Percentiles rank a stretch among this genome's conserved stretches.
Evolutionary conservation across 2,888 invertebrate genomes (phyloP).

Genomic region (Cancer borealis): DNA sequence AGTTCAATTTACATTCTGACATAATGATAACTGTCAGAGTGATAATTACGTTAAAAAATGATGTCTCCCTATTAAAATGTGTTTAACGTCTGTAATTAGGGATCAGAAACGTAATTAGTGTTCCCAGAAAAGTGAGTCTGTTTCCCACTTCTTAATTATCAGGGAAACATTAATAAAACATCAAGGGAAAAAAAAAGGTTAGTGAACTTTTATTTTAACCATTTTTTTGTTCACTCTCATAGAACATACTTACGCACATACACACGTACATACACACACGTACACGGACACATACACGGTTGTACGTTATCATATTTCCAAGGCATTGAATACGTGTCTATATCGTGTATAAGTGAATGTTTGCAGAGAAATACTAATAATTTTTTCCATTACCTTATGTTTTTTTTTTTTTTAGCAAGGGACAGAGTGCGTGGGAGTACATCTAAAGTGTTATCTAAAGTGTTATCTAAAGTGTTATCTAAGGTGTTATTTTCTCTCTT

Average conservation of each 20-base stretch:
- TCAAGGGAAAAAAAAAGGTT: not conserved
- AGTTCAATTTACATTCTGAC: not conserved
- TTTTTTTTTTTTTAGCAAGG: too few relatives aligned
- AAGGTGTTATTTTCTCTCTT: too few relatives aligned
- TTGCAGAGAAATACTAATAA: not conserved
- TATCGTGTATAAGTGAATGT: not conserved
- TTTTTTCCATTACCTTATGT: too few relatives aligned
- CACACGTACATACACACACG: not conserved
- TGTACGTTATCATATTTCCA: not conserved
- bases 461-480: too few relatives aligned
- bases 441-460: too few relatives aligned
- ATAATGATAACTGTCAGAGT: not conserved
- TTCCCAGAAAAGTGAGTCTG: not conserved
- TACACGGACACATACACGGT: not conserved
- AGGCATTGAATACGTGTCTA: not conserved
- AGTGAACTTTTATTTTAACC: too few relatives aligned
- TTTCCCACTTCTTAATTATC: not conserved
- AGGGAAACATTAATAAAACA: not conserved
- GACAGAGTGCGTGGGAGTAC: too few relatives aligned
- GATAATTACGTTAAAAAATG: slow-evolving; percentile 15
- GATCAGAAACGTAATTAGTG: slow-evolving; percentile 14
- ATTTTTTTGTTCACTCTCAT: too few relatives aligned
- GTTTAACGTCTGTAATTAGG: not conserved
- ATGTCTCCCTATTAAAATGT: not conserved
- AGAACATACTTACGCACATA: not conserved